A percentile compares a stretch with the other conserved stretches of the same genome.
Evolutionary conservation across 1,140 invertebrate species (phyloP).

Genomic region (Formica exsecta): DNA sequence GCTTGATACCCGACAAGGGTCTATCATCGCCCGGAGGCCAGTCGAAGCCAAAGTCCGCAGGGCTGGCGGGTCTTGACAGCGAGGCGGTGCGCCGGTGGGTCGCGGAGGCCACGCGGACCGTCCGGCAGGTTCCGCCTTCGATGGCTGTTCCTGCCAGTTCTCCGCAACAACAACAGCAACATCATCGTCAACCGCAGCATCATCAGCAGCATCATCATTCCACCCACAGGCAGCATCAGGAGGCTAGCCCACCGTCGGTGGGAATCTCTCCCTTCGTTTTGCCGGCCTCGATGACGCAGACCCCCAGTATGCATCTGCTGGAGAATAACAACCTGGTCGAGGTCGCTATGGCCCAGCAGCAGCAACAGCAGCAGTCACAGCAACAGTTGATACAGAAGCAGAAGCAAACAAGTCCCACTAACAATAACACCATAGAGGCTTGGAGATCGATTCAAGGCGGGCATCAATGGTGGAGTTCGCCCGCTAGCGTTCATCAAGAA

Average conservation of each 20-base stretch:
- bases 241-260: constrained; percentile 76
- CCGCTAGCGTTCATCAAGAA: constrained; percentile 74
- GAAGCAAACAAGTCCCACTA: constrained; percentile 85
- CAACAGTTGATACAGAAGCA: constrained; percentile 79
- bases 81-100: constrained; percentile 86
- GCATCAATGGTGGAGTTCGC: constrained; percentile 84
- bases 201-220: constrained; percentile 76
- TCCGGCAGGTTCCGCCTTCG: constrained; percentile 83
- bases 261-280: constrained; percentile 76
- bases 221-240: constrained; percentile 75
- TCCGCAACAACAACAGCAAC: constrained; percentile 69
- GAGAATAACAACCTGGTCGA: constrained; percentile 84
- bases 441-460: constrained; percentile 84
- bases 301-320: constrained; percentile 85
- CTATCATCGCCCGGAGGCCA: constrained; percentile 80
- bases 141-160: constrained; percentile 77
- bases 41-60: constrained; percentile 83
- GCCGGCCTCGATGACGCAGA: constrained; percentile 85
- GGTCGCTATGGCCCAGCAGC: constrained; percentile 80
- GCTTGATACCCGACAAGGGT: constrained; percentile 84
- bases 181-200: constrained; percentile 58
- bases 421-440: constrained; percentile 85
- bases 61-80: constrained; percentile 86
- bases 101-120: constrained; percentile 84
- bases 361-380: constrained; percentile 75